A percentile compares a stretch with the other conserved stretches of the same genome.
phyloP scores from a whole-genome alignment of 2,888 invertebrate species.

The Drosophila recens region DNA sequence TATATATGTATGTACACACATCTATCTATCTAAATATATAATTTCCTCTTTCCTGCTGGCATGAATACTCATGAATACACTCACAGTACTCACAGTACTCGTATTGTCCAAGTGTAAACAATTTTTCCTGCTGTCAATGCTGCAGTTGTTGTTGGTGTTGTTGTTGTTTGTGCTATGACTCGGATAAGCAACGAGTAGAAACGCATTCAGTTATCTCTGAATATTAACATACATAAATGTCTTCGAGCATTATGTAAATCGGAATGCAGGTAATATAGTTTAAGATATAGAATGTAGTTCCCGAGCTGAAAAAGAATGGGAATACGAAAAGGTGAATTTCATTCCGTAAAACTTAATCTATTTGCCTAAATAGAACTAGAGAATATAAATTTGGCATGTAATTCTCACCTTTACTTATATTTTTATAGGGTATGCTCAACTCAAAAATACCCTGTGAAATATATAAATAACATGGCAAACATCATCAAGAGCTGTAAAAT shows the following conservation, averaged over 20 bases:
- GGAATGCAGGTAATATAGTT: constrained; percentile 23
- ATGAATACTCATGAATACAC: constrained; percentile 30
- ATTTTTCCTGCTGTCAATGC: constrained; percentile 27
- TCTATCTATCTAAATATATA: constrained; percentile 10
- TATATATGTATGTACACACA: constrained; percentile 1
- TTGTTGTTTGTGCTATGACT: constrained; percentile 47
- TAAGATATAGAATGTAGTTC: not conserved
- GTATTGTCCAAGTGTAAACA: constrained; percentile 27
- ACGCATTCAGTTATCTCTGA: constrained; percentile 46
- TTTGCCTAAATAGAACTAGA: not conserved
- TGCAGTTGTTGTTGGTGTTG: constrained; percentile 19
- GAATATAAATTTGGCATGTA: not conserved
- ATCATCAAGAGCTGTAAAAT: too few species aligned
- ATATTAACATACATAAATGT: constrained; percentile 56
- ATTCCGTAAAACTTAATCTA: too few species aligned
- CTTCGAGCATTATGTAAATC: constrained; percentile 33
- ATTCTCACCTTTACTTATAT: too few species aligned
- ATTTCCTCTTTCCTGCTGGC: constrained; percentile 37
- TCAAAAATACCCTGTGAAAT: too few species aligned
- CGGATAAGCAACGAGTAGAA: constrained; percentile 38
- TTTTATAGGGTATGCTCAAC: too few species aligned
- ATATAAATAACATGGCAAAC: too few species aligned
- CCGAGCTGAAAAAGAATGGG: not conserved
- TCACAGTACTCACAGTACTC: not conserved
- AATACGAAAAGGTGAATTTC: not conserved